Evolutionary conservation across 1,140 invertebrate species (phyloP).

Genomic region (Mactra quadrangularis): DNA sequence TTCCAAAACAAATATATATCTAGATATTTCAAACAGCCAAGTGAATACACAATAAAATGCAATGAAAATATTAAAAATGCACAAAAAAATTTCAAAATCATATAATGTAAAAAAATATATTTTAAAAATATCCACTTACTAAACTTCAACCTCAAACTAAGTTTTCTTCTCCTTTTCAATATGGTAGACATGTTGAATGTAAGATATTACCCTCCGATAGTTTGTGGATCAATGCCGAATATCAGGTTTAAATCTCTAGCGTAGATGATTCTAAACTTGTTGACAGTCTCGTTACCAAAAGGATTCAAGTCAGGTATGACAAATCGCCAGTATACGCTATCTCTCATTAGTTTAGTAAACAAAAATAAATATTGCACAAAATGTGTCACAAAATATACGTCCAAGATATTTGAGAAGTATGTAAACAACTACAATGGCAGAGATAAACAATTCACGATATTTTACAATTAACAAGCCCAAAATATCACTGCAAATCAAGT

Average conservation of each 20-base stretch:
- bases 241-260: background rate
- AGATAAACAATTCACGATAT: too few relatives aligned
- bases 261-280: background rate
- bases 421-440: too few relatives aligned
- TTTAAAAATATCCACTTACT: slow-evolving; percentile 67
- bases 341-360: slow-evolving; percentile 39
- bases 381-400: background rate
- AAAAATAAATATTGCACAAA: background rate
- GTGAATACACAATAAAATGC: too few relatives aligned
- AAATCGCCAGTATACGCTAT: slow-evolving; percentile 47
- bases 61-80: too few relatives aligned
- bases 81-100: too few relatives aligned
- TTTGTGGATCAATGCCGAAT: slow-evolving; percentile 4
- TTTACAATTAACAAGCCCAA: too few relatives aligned
- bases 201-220: slow-evolving; percentile 6
- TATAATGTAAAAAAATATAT: too few relatives aligned
- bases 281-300: background rate
- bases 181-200: slow-evolving; percentile 32
- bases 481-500: too few relatives aligned
- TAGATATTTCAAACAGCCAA: too few relatives aligned
- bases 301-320: slow-evolving; percentile 44
- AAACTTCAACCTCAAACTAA: slow-evolving; percentile 73
- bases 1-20: too few relatives aligned
- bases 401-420: too few relatives aligned
- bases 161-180: slow-evolving; percentile 72